Evolutionary conservation across 1,140 invertebrate genomes (phyloP).

Genomic region (Maniola jurtina): DNA sequence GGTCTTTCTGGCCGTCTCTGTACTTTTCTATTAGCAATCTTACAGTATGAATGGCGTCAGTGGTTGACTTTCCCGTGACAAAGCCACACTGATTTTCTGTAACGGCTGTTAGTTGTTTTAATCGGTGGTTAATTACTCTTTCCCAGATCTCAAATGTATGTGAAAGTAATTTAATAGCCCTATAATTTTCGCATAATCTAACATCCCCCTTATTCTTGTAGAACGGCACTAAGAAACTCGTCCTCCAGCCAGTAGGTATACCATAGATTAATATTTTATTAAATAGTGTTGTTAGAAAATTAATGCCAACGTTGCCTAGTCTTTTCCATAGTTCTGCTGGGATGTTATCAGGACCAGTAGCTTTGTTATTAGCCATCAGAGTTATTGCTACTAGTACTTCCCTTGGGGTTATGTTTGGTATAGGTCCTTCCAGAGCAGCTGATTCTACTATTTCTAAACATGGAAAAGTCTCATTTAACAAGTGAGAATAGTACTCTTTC

Average conservation of each 20-base stretch:
- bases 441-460: background rate
- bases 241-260: background rate
- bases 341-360: background rate
- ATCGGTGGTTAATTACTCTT: background rate
- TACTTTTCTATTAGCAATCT: background rate
- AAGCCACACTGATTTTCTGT: constrained; percentile 9
- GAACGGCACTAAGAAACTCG: background rate
- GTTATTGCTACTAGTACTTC: background rate
- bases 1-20: background rate
- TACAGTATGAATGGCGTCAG: constrained; percentile 1
- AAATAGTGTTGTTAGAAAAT: background rate
- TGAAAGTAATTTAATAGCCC: constrained; percentile 7
- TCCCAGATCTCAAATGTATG: constrained; percentile 14
- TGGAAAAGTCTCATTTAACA: background rate
- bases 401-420: background rate
- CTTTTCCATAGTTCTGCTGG: background rate
- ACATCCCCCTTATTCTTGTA: constrained; percentile 12
- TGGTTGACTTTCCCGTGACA: background rate
- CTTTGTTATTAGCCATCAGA: background rate
- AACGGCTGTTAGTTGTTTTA: background rate
- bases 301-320: background rate
- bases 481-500: background rate
- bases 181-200: background rate
- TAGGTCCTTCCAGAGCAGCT: background rate
- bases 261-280: background rate